These are phyloP conservation scores for Porphyrio hochstetteri DNA, from an alignment of 2,113 vertebrate genomes.

Conservation along the genomic window DNA sequence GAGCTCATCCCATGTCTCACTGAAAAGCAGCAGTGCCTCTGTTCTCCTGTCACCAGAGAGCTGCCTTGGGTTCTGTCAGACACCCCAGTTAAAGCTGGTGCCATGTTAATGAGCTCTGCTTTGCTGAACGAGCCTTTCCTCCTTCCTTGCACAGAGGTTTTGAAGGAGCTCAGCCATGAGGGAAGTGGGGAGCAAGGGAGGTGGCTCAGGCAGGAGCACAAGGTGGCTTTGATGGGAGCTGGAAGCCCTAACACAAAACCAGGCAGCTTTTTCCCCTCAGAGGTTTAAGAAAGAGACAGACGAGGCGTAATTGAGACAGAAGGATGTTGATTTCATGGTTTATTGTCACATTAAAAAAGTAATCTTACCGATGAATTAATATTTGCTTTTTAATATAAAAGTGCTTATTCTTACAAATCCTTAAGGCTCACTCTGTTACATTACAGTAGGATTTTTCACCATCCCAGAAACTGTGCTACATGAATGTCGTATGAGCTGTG, in stretches of 20 bases:
- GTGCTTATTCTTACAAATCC: constrained; percentile 74
- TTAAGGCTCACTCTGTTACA: constrained; percentile 75
- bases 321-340: constrained; percentile 72
- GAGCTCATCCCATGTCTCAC: neutral
- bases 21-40: neutral
- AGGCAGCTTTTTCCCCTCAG: neutral
- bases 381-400: constrained; percentile 78
- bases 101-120: neutral
- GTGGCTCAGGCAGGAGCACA: neutral
- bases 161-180: neutral
- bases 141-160: neutral
- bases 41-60: neutral
- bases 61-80: neutral
- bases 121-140: neutral
- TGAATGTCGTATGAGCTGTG: constrained; percentile 49
- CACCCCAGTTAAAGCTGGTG: neutral
- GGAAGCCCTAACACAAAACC: neutral
- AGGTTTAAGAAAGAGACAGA: constrained; percentile 55
- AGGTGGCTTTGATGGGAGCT: neutral
- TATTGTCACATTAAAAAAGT: constrained; percentile 77
- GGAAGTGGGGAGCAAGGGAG: neutral
- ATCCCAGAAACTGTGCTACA: constrained; percentile 67
- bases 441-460: constrained; percentile 64
- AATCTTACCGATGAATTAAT: constrained; percentile 74
- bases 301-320: constrained; percentile 63